Evolutionary conservation across 2,888 invertebrate species (phyloP), one percentile per base, ranked within the genome.

Genomic region (Oconnorella tubifera): DNA sequence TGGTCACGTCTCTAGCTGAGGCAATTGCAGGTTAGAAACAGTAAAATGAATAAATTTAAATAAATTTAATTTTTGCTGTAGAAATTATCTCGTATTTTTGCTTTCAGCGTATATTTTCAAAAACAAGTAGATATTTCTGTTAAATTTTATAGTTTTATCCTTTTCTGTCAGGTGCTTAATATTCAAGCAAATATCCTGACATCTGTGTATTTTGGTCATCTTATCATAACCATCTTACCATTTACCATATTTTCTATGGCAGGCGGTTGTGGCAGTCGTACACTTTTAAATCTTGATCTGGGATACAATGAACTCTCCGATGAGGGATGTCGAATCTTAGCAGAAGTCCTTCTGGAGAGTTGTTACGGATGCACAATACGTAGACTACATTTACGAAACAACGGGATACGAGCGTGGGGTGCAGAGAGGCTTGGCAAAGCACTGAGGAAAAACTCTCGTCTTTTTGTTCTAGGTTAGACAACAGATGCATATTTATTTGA

Each of bases 301-400:
- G 78, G 79, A 63, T 80, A 78, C 64, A 75, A 78, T 27, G 80
- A 80, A 48, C 73, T 78, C 6, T 71, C 73, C 1, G 78, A 79
- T 59, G 72, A 67, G 2, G 76, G 77, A 28, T 78, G 78, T 66
- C 69, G 75, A 28, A 68, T 68, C 32, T 51, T 80, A 2, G 73
- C 76, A 23, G 74, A 75, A 56, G 73, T 74, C 72, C 65, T 79
- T 23, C 71, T 73, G 51, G 65, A 70, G 33, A 40, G 40, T 40
- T 4, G n/a, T 2, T 40, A 33, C 25, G 59, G 59, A 32, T 33
- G 59, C 59, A 33, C 33, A 27, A 67, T 80, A 50, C 75, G 74
- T 59, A 76, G 75, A 62, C 70, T 80, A n/a, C 73, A 78, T 3
- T 65, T 80, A 28, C 69, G 80, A 33, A 76, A 76, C 68, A 75